phyloP scores from a whole-genome alignment of 1,140 invertebrate genomes.

The Pomacea maculata region DNA sequence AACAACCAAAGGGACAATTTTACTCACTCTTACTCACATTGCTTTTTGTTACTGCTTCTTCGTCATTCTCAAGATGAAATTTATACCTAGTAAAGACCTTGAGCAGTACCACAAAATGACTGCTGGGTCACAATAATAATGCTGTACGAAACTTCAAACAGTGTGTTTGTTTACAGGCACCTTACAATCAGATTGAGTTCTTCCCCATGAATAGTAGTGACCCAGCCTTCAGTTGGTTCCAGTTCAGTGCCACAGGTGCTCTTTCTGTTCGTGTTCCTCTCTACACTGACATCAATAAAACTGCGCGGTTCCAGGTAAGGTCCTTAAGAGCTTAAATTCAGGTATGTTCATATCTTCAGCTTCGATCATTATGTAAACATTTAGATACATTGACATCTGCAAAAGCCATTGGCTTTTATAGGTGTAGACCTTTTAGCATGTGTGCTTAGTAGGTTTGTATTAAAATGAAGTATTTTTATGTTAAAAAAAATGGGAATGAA shows the following conservation, averaged over 20 bases:
- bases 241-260: slow-evolving; percentile 38
- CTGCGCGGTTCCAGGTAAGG: slow-evolving; percentile 9
- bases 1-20: no score
- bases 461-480: no score
- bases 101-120: background rate
- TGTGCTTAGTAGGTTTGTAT: no score
- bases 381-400: no score
- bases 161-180: slow-evolving; percentile 39
- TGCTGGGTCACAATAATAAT: background rate
- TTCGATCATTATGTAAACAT: no score
- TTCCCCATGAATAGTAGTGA: slow-evolving; percentile 22
- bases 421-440: no score
- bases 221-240: slow-evolving; percentile 41
- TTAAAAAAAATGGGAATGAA: no score
- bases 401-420: no score
- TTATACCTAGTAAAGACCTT: background rate
- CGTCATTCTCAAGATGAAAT: no score
- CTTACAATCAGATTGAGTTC: slow-evolving; percentile 40
- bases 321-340: background rate
- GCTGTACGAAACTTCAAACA: background rate
- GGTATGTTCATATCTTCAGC: background rate
- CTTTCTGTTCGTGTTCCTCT: slow-evolving; percentile 33
- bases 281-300: slow-evolving; percentile 16
- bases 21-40: no score
- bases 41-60: no score